Evolutionary conservation across 2,113 vertebrate species (phyloP), one percentile per base, ranked within the genome.

Genomic region (Thomomys bottae): DNA sequence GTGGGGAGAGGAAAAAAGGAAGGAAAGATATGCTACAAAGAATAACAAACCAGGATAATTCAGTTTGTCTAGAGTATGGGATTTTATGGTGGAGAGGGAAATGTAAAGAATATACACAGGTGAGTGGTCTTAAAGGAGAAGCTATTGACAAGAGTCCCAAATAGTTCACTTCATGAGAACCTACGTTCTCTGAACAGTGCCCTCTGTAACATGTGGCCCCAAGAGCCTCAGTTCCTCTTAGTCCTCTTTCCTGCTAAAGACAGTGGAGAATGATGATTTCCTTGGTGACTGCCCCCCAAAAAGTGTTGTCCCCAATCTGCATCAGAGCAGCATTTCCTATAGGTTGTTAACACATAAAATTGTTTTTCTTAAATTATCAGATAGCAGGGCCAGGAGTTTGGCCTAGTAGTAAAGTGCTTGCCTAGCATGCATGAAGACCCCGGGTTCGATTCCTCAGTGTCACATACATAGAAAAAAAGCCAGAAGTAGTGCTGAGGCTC

Each of bases 11-110:
- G 14, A 79, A 32, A 88, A 93, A 92, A n/a, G n/a, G n/a, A n/a
- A n/a, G n/a, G 17, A 68, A 76, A 88, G 85, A n/a, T 42, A 64
- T 14, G 11, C 20, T 36, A 26, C 68, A 30, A 91, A 87, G 67
- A 67, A 63, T 70, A 66, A 30, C 14, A 77, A 34, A 32, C 38
- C 30, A 45, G 24, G 32, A 75, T 80, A 15, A 4, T 68, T 70
- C 20, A 15, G 20, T 59, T 59, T 87, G 77, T 3, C 8, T 70
- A 28, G 10, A 78, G 30, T 34, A 73, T 32, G 45, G 34, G 20
- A 61, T 76, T 76, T 87, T 93, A 72, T 7, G 15, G 21, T 38
- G 64, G 84, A 79, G 88, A 77, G 66, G 79, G 10, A 71, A 30
- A 83, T 54, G 18, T 54, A 54, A 54, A 54, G 49, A 15, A 54